Conservation (phyloP, 2,113 vertebrate genomes). For the Pteropus alecto region DNA sequence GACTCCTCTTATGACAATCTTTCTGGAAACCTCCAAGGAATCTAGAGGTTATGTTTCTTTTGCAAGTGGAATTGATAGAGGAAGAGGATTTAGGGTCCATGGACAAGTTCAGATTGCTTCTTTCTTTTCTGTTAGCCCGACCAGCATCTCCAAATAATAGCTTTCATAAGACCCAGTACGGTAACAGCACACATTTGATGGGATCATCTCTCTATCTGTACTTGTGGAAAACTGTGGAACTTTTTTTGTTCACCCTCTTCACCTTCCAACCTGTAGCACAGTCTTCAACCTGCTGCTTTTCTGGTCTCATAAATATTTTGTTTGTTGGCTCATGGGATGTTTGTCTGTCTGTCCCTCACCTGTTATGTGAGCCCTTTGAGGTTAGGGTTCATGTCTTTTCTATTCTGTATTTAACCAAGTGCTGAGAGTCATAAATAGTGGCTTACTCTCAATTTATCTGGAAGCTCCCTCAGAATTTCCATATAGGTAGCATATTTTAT, state of each 20-base stretch:
- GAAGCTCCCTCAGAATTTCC: background rate
- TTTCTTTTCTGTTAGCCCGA: background rate
- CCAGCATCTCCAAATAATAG: background rate
- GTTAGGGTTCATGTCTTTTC: background rate
- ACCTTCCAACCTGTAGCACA: background rate
- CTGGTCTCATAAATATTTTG: constrained; percentile 11
- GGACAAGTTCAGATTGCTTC: background rate
- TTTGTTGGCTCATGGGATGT: background rate
- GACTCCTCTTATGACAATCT: background rate
- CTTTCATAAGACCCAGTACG: background rate
- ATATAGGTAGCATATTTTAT: constrained; percentile 1
- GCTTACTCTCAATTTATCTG: background rate
- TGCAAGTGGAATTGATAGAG: background rate
- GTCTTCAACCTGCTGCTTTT: background rate
- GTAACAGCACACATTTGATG: background rate
- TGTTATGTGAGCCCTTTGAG: background rate
- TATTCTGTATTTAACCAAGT: constrained; percentile 5
- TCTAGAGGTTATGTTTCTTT: background rate
- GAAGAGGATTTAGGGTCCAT: background rate
- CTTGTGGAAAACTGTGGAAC: background rate
- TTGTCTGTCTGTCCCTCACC: background rate
- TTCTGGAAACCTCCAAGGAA: background rate
- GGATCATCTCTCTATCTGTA: background rate
- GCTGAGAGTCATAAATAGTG: background rate
- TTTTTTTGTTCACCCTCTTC: background rate